Base-by-base conservation (phyloP, 2,113 vertebrate genomes). In the Probosciger aterrimus region DNA sequence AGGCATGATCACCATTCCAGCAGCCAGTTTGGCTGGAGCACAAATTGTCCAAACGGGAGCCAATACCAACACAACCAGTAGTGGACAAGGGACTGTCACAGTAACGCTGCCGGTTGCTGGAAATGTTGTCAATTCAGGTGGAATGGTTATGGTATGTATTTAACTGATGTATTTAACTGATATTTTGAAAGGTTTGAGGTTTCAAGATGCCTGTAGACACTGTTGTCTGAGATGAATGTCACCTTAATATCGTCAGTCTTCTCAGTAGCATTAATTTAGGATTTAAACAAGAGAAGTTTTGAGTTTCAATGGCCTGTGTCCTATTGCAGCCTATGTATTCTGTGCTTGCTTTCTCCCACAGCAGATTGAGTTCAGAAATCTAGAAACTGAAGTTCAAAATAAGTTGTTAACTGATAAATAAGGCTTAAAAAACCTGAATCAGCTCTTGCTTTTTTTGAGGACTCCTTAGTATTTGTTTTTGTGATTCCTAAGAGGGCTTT, bases 1-100 rank as follows among this genome's bases (percentile, higher is more conserved):
- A 99, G 99, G 99, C 98, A 99, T 99, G 99, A 99, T 99, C 98
- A 99, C 99, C 94, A 99, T 99, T 92, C 99, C 99, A 83, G 99
- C 99, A 95, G 98, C 99, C 96, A 99, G 99, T 93, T 97, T 99
- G 98, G 99, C 99, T 84, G 99, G 99, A 74, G 99, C 99, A 11
- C 99, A 99, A 95, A 99, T 99, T 82, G 99, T 99, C 67, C 99
- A 99, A 96, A 98, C 99, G 4, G 98, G 99, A 97, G 97, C 98
- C 96, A 99, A 98, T 96, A 99, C 99, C 88, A 99, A 98, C 83
- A 99, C 99, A n/a, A 99, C 99, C 73, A 99, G 99, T 93, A 99
- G 99, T 77, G 98, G 98, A 77, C 99, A 99, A 96, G 99, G 99
- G 91, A 99, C 99, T 68, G 99, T 99, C 79, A 99, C 99, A 6